A percentile compares a stretch with the other conserved stretches of the same genome.
Evolutionary conservation across 2,888 invertebrate species (phyloP).

Genomic region (Pheosia tremula): DNA sequence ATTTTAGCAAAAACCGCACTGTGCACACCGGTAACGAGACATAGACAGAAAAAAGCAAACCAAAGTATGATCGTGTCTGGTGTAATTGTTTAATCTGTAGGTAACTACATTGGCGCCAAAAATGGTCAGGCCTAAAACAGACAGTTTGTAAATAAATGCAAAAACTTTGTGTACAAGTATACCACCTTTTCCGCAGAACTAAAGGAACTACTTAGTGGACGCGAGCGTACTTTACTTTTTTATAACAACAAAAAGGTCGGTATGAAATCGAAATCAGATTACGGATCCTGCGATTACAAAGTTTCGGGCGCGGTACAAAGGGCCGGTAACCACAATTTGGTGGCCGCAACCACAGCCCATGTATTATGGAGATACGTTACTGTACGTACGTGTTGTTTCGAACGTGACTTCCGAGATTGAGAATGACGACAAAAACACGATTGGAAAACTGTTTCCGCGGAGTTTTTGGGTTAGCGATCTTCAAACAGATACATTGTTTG

Average conservation of each 20-base stretch:
- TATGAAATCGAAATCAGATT: constrained; percentile 77
- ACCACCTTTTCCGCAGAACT: constrained; percentile 49
- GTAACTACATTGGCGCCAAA: constrained; percentile 39
- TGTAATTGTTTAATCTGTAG: constrained; percentile 31
- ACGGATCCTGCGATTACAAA: constrained; percentile 72
- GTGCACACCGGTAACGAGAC: constrained; percentile 33
- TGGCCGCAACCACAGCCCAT: constrained; percentile 59
- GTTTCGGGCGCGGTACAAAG: constrained; percentile 63
- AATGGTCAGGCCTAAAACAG: constrained; percentile 44
- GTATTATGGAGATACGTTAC: constrained; percentile 52
- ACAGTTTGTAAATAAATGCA: constrained; percentile 47
- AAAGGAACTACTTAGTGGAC: constrained; percentile 54
- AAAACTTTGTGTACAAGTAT: constrained; percentile 47
- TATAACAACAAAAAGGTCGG: constrained; percentile 70
- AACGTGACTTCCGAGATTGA: constrained; percentile 63
- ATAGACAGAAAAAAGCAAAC: constrained; percentile 41
- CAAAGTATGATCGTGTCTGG: constrained; percentile 29
- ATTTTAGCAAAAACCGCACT: constrained; percentile 55
- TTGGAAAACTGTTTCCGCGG: constrained; percentile 37
- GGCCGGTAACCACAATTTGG: constrained; percentile 54
- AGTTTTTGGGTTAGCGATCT: constrained; percentile 33
- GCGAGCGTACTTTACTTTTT: constrained; percentile 68
- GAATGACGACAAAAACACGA: constrained; percentile 39
- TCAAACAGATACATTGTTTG: constrained; percentile 17
- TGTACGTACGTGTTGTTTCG: constrained; percentile 49